Percentiles rank a stretch among this genome's conserved stretches.
These are phyloP conservation scores for Sus cebifrons DNA, from an alignment of 2,797 vertebrate species.

Conservation along the genomic window DNA sequence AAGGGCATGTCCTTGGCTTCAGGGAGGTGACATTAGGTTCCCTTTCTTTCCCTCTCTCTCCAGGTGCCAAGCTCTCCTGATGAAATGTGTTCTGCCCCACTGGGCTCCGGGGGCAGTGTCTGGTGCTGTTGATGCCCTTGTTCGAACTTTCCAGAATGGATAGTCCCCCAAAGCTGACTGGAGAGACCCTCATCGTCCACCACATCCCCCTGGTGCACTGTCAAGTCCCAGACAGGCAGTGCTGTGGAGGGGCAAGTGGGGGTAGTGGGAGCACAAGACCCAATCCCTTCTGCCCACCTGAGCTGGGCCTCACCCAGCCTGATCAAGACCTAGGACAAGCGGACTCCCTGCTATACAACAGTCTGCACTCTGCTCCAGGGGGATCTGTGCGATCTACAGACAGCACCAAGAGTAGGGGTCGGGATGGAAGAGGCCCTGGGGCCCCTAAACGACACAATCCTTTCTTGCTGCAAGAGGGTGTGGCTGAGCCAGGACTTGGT, in stretches of 20 bases:
- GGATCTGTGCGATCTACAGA: conserved; percentile 82
- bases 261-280: conserved; percentile 89
- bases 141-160: conserved; percentile 93
- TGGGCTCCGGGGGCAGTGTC: conserved; percentile 86
- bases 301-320: conserved; percentile 94
- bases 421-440: conserved; percentile 84
- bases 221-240: conserved; percentile 94
- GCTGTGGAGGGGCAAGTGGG: conserved; percentile 89
- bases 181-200: conserved; percentile 98
- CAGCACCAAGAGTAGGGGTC: conserved; percentile 88
- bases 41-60: conserved; percentile 80
- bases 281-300: conserved; percentile 94
- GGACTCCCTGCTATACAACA: conserved; percentile 95
- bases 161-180: conserved; percentile 96
- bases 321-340: conserved; percentile 95
- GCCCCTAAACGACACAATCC: conserved; percentile 93
- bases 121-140: conserved; percentile 89
- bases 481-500: conserved; percentile 90
- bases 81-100: conserved; percentile 86
- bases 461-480: conserved; percentile 93
- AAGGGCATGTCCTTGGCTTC: conserved; percentile 64
- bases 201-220: conserved; percentile 99
- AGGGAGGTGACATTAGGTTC: conserved; percentile 83
- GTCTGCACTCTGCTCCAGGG: conserved; percentile 92
- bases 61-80: conserved; percentile 79